These are phyloP conservation scores for Crotalus horridus DNA, from an alignment of 2,113 vertebrate genomes.

Conservation along the genomic window DNA sequence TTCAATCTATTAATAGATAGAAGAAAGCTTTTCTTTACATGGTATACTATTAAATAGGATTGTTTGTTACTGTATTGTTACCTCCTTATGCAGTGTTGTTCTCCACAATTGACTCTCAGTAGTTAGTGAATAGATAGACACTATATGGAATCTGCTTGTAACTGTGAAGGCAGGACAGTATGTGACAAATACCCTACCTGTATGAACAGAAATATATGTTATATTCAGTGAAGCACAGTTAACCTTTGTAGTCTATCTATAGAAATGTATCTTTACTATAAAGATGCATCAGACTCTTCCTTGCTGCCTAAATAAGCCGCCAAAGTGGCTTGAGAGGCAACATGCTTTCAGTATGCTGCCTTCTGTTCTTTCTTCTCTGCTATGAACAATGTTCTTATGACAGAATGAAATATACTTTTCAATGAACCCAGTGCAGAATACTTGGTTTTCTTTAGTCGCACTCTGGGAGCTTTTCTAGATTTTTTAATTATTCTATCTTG, in stretches of 20 bases:
- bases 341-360: background rate
- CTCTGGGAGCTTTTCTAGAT: slow-evolving; percentile 16
- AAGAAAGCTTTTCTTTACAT: background rate
- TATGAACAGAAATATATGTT: background rate
- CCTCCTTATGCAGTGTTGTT: background rate
- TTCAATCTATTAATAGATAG: background rate
- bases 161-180: background rate
- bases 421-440: background rate
- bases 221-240: background rate
- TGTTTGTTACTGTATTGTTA: no score
- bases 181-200: background rate
- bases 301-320: background rate
- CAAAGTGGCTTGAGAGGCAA: background rate
- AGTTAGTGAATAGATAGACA: background rate
- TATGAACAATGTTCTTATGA: background rate
- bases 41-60: background rate
- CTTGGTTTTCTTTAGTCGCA: background rate
- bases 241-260: no score
- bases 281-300: background rate
- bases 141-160: background rate
- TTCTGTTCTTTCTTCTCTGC: background rate
- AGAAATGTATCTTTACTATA: background rate
- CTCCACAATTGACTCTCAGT: background rate
- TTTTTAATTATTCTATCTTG: background rate
- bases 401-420: background rate